Percentiles rank a stretch among this genome's conserved stretches.
Evolutionary conservation across 2,113 vertebrate genomes (phyloP).

Genomic region (Trichomycterus rosablanca): DNA sequence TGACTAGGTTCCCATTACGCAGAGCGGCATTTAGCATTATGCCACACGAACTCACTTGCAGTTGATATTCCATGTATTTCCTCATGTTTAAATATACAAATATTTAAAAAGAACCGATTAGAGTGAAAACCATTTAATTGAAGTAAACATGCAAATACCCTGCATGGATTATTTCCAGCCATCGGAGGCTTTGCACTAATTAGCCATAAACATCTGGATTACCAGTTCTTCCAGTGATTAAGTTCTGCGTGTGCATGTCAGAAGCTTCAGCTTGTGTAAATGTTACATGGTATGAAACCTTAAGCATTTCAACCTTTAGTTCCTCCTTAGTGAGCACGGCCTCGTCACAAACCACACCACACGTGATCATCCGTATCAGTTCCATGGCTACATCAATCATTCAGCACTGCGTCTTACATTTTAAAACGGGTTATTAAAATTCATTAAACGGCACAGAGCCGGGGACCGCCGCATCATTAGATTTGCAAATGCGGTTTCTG

Average conservation of each 20-base stretch:
- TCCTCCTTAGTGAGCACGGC: slow-evolving; percentile 1
- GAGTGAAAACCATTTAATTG: no score
- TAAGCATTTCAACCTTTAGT: not conserved
- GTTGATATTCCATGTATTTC: no score
- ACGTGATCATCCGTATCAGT: slow-evolving; percentile 1
- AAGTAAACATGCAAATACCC: not conserved
- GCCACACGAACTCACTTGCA: no score
- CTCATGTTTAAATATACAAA: no score
- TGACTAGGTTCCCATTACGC: no score
- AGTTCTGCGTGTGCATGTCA: slow-evolving; percentile 2
- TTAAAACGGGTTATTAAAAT: slow-evolving; percentile 57
- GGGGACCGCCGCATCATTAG: slow-evolving; percentile 38
- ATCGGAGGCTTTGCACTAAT: slow-evolving; percentile 36
- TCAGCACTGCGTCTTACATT: slow-evolving; percentile 34
- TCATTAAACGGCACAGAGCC: slow-evolving; percentile 42
- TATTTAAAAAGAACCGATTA: no score
- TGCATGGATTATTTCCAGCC: slow-evolving; percentile 15
- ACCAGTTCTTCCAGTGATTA: slow-evolving; percentile 9
- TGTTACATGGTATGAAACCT: slow-evolving; percentile 5
- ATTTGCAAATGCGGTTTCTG: slow-evolving; percentile 52
- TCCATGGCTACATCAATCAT: slow-evolving; percentile 45
- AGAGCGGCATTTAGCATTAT: no score
- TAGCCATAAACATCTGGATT: slow-evolving; percentile 32
- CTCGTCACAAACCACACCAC: not conserved
- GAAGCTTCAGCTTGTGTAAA: not conserved